These are phyloP conservation scores for Naso thynnoides DNA, from an alignment of 2,797 vertebrate species.

Conservation along the genomic window DNA sequence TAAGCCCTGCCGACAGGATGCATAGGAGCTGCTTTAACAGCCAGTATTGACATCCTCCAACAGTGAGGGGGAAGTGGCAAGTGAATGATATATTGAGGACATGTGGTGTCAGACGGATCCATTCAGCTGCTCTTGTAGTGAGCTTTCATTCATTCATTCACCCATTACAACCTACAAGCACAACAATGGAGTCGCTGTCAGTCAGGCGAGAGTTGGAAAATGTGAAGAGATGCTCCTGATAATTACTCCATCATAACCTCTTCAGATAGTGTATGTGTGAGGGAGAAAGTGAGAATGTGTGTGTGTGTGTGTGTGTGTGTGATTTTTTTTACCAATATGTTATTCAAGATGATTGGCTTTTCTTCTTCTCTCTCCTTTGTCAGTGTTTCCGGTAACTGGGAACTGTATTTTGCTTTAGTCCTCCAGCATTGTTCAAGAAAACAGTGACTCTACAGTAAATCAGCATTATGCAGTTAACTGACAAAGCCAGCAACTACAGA, in stretches of 20 bases:
- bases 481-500: constrained; percentile 22
- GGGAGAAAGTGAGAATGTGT: not conserved
- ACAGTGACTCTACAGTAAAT: constrained; percentile 30
- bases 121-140: constrained; percentile 40
- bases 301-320: constrained; percentile 1
- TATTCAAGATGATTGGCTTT: constrained; percentile 15
- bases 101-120: constrained; percentile 46
- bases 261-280: not conserved
- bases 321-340: not conserved
- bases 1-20: constrained; percentile 8
- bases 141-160: constrained; percentile 34
- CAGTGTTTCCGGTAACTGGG: constrained; percentile 8
- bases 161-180: constrained; percentile 39
- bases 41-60: not conserved
- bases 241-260: constrained; percentile 51
- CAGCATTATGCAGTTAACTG: constrained; percentile 18
- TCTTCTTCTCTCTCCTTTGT: constrained; percentile 15
- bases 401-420: constrained; percentile 2
- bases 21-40: constrained; percentile 2
- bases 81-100: constrained; percentile 63
- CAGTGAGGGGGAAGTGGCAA: constrained; percentile 28
- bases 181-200: constrained; percentile 65
- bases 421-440: constrained; percentile 14
- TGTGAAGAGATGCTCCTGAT: constrained; percentile 49
- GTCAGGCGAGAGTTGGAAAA: constrained; percentile 55